Conservation (phyloP, 2,113 vertebrate genomes). For the Oreotragus oreotragus region DNA sequence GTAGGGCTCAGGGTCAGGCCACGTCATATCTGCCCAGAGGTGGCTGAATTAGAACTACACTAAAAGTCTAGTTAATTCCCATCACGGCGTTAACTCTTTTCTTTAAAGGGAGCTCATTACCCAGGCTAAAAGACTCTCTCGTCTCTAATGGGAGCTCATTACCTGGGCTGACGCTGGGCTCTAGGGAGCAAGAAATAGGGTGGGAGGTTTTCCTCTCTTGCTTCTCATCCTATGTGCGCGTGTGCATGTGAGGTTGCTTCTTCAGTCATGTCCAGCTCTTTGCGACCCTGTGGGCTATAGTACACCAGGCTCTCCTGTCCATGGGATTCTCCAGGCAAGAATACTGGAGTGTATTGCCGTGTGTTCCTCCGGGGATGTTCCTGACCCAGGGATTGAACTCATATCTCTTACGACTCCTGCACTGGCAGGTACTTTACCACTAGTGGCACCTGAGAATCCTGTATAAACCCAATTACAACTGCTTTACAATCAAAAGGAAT, state of each 20-base stretch:
- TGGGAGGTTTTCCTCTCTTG: background rate
- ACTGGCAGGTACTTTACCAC: too few species aligned
- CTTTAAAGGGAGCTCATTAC: background rate
- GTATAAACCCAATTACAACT: background rate
- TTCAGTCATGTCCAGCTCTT: background rate
- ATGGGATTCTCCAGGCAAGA: background rate
- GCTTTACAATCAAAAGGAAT: background rate
- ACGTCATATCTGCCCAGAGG: accelerated
- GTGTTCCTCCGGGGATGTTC: background rate
- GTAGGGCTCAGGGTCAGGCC: background rate
- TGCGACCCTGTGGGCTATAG: background rate
- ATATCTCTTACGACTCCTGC: background rate
- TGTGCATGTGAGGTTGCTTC: background rate
- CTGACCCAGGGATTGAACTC: background rate
- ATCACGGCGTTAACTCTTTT: background rate
- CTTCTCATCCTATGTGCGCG: background rate
- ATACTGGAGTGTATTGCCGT: background rate
- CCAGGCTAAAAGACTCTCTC: background rate
- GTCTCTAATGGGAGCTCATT: background rate
- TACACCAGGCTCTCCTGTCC: background rate
- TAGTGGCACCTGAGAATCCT: background rate
- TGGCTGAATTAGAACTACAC: background rate
- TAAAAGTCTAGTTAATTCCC: background rate
- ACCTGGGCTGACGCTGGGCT: background rate
- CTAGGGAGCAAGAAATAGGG: background rate